phyloP scores from a whole-genome alignment of 2,113 vertebrate species.

The Arizona elegans region DNA sequence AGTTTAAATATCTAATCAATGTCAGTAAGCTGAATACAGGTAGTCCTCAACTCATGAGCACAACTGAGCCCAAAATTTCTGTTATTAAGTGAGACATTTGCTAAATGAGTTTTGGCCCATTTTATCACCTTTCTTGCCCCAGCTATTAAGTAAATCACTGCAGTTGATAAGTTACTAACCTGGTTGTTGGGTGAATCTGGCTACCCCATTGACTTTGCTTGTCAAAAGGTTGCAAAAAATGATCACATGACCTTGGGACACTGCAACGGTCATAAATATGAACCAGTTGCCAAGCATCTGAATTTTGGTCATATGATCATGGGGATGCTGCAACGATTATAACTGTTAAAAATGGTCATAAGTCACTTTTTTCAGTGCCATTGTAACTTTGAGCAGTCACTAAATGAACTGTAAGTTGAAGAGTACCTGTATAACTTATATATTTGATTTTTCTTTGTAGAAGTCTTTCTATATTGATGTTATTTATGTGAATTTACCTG shows the following conservation, averaged over 20 bases:
- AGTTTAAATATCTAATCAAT: not conserved
- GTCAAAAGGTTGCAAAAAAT: not conserved
- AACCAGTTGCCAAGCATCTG: not conserved
- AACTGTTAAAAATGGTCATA: not conserved
- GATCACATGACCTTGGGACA: not conserved
- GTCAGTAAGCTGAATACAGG: not conserved
- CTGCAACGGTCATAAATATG: not conserved
- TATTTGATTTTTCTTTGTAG: not conserved
- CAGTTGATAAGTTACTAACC: not conserved
- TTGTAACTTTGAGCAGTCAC: not conserved
- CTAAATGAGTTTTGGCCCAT: not conserved
- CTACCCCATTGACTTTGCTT: not conserved
- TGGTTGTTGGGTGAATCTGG: not conserved
- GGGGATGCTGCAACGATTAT: not conserved
- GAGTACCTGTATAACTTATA: not conserved
- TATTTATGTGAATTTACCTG: not conserved
- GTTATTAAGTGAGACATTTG: not conserved
- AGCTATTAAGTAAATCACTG: not conserved
- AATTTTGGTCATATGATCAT: not conserved
- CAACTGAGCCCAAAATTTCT: not conserved
- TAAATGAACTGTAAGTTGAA: not conserved
- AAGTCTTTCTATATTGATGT: not conserved
- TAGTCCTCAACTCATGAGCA: not conserved
- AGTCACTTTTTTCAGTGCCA: not conserved
- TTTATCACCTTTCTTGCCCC: not conserved